These are phyloP conservation scores for Gallinago jamesoni DNA, from an alignment of 2,113 vertebrate species.

Conservation along the genomic window DNA sequence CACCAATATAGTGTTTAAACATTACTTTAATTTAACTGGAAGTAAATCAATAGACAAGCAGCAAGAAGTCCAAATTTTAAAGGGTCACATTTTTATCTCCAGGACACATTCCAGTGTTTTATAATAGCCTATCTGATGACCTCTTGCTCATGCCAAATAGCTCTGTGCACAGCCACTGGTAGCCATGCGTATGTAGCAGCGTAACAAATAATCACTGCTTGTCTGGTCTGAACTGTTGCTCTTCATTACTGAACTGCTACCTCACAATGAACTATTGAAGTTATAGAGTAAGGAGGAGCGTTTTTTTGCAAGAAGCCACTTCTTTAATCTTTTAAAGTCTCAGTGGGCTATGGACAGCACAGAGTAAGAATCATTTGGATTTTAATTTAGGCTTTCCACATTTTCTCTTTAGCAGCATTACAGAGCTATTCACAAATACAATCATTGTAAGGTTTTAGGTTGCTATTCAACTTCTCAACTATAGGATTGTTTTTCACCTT, in stretches of 20 bases:
- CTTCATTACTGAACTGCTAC: neutral
- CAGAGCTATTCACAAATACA: neutral
- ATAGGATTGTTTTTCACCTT: neutral
- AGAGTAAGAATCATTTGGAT: neutral
- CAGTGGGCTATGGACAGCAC: neutral
- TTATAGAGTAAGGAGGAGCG: neutral
- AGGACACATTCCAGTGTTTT: neutral
- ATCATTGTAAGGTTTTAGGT: neutral
- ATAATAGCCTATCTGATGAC: neutral
- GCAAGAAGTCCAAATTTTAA: neutral
- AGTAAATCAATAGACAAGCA: neutral
- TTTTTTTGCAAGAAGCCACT: rapidly evolving
- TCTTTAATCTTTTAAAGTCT: neutral
- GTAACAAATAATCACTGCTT: neutral
- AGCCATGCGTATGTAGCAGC: rapidly evolving
- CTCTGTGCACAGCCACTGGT: neutral
- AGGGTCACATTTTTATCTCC: neutral
- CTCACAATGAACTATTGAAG: neutral
- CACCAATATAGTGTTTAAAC: neutral
- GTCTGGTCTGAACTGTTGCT: neutral
- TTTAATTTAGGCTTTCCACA: neutral
- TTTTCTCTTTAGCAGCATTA: neutral
- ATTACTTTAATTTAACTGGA: conserved; percentile 1
- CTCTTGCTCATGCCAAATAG: neutral
- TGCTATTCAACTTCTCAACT: neutral